Evolutionary conservation across 1,140 invertebrate genomes (phyloP).

Genomic region (Ladona fulva): DNA sequence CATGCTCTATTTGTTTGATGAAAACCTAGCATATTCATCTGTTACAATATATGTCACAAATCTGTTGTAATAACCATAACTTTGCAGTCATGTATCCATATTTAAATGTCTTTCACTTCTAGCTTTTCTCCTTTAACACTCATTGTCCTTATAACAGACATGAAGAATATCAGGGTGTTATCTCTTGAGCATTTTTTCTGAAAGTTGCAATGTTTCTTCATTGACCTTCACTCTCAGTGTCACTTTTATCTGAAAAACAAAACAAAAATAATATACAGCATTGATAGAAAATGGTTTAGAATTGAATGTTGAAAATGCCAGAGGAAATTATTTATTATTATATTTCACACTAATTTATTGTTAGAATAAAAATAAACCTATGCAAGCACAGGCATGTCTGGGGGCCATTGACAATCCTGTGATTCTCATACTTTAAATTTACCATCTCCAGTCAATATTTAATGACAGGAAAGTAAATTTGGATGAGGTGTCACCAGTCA

Average conservation of each 20-base stretch:
- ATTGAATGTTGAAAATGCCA: not conserved
- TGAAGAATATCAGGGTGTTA: conserved; percentile 5
- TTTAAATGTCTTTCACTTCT: not conserved
- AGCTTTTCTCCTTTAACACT: not conserved
- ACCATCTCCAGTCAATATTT: not conserved
- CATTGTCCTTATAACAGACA: not conserved
- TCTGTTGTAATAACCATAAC: not conserved
- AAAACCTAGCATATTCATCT: not conserved
- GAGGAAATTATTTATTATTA: not conserved
- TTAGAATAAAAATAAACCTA: conserved; percentile 13
- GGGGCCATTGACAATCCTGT: not conserved
- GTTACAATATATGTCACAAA: not conserved
- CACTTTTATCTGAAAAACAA: conserved; percentile 72
- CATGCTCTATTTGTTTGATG: not conserved
- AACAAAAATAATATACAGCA: conserved; percentile 15
- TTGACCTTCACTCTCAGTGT: conserved; percentile 84
- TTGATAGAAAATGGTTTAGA: not conserved
- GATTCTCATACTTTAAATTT: not conserved
- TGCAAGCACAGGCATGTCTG: not conserved
- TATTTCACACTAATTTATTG: conserved; percentile 2
- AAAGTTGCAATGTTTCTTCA: conserved; percentile 35
- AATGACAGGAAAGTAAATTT: conserved; percentile 17
- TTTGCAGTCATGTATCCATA: not conserved
- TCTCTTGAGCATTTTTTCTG: conserved; percentile 12
- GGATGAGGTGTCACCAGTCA: no score